Evolutionary conservation across 2,888 invertebrate species (phyloP).

Genomic region (Zygaena filipendulae): DNA sequence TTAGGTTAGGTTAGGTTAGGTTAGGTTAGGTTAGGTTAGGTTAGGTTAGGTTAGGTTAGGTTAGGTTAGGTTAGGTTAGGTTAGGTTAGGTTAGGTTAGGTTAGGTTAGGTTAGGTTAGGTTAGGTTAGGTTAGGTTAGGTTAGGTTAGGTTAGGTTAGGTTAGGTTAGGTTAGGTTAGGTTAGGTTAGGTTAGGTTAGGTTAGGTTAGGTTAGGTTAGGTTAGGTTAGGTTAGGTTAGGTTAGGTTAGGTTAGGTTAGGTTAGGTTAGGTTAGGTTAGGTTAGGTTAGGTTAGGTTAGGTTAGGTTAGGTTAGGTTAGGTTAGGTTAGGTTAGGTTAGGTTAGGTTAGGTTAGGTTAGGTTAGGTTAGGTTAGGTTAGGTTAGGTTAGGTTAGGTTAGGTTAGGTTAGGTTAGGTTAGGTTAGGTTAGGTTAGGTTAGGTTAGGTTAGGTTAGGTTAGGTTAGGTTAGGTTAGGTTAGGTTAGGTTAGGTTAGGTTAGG

Average conservation of each 20-base stretch:
- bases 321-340: conserved; percentile 12
- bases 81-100: conserved; percentile 17
- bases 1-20: conserved; percentile 8
- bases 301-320: conserved; percentile 17
- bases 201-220: conserved; percentile 16
- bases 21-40: conserved; percentile 11
- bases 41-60: too few species aligned
- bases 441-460: conserved; percentile 15
- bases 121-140: conserved; percentile 10
- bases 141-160: too few species aligned
- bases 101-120: conserved; percentile 15
- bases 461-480: conserved; percentile 12
- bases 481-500: conserved; percentile 10
- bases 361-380: conserved; percentile 13
- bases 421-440: conserved; percentile 15
- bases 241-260: conserved; percentile 12
- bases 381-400: conserved; percentile 12
- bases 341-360: too few species aligned
- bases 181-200: conserved; percentile 17
- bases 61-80: conserved; percentile 15
- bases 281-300: conserved; percentile 15
- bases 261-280: too few species aligned
- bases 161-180: conserved; percentile 14
- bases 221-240: conserved; percentile 16
- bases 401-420: conserved; percentile 14